Evolutionary conservation across 2,888 invertebrate species (phyloP), one percentile per base, ranked within the genome.

Genomic region (Stenodema calcarata): DNA sequence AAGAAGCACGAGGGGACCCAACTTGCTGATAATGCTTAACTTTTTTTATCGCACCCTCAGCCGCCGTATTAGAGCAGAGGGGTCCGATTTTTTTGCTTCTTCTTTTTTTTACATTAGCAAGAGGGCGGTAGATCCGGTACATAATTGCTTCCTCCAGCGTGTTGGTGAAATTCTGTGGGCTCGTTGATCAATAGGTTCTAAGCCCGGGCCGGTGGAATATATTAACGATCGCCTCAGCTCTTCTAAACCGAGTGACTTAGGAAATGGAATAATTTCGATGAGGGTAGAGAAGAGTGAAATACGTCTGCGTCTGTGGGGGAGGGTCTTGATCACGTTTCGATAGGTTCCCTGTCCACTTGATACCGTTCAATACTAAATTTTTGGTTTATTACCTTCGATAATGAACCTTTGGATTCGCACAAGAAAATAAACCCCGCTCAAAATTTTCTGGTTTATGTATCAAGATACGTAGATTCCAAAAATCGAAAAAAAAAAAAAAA

Each of bases 11-110:
- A 62, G 82, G 82, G 42, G 82, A 27, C 35, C 70, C 82, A 82
- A 82, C 69, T 62, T 82, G 82, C 82, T 82, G 82, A 82, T 82
- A 82, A 82, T 82, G 82, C 82, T 69, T 69, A 82, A 82, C 82
- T 82, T 82, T 82, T 82, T 82, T 41, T 62, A 82, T 69, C 82
- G 62, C 82, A 82, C 82, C 82, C 82, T 62, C 82, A 82, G 82
- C 78, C 30, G 78, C n/a, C 44, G 44, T 69, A 82, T 82, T 81
- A 81, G 28, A 81, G n/a, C 35, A 35, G 82, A 70, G 82, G 82
- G 82, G 70, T 18, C 47, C 18, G 81, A 30, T 47, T 81, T 79
- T 79, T 79, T 76, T 27, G 6, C 9, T 35, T 35, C 30, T n/a
- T 44, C 47, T 27, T 27, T 80, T 80, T 82, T 82, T 41, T 41